Conservation (phyloP, 1,140 invertebrate genomes). For the Anastrepha ludens region DNA sequence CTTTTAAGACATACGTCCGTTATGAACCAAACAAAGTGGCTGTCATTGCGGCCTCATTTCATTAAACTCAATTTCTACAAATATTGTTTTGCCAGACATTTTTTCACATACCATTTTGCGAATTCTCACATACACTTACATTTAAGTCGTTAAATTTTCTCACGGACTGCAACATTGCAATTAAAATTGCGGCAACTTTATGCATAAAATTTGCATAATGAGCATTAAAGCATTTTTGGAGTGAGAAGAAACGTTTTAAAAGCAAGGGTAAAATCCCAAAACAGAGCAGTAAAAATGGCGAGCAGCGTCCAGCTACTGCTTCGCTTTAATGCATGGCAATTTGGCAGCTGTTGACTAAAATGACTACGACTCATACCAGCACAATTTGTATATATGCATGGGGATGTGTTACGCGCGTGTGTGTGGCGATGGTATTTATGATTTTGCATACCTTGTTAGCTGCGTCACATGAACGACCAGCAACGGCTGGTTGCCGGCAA, state of each 20-base stretch:
- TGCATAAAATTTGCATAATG: conserved; percentile 19
- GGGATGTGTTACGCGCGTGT: not conserved
- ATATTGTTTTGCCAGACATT: no score
- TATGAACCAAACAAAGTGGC: no score
- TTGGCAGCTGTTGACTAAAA: conserved; percentile 29
- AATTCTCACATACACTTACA: no score
- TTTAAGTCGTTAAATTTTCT: no score
- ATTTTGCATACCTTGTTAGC: not conserved
- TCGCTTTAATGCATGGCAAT: not conserved
- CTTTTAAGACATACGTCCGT: no score
- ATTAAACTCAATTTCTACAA: no score
- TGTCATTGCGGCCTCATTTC: no score
- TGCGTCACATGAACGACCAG: not conserved
- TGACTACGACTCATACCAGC: not conserved
- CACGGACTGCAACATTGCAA: conserved; percentile 1
- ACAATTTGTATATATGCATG: not conserved
- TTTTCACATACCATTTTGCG: no score
- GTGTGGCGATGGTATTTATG: not conserved
- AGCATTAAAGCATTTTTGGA: not conserved
- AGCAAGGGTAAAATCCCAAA: not conserved
- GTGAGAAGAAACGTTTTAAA: not conserved
- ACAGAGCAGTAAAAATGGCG: not conserved
- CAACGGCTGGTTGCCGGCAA: not conserved
- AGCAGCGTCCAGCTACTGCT: not conserved
- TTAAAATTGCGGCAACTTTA: conserved; percentile 33